Evolutionary conservation across 2,888 invertebrate species (phyloP).

Genomic region (Zonitis immaculata): DNA sequence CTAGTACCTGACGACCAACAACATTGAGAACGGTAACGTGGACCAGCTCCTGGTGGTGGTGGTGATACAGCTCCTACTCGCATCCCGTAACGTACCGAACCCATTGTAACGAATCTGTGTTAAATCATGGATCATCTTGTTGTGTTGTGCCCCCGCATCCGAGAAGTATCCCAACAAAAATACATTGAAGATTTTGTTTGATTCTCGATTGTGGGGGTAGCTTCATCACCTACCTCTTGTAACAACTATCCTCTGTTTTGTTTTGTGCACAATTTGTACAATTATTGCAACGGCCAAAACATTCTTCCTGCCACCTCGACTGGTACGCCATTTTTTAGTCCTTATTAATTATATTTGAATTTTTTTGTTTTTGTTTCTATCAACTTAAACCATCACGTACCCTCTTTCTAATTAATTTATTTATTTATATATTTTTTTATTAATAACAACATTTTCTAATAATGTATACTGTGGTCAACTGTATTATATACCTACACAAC

Average conservation of each 20-base stretch:
- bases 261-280: conserved; percentile 37
- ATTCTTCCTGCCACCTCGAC: conserved; percentile 45
- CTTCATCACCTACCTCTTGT: conserved; percentile 36
- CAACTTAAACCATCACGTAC: neutral
- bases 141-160: neutral
- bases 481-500: conserved; percentile 21
- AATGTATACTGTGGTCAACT: conserved; percentile 20
- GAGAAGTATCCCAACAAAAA: neutral
- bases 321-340: conserved; percentile 19
- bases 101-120: conserved; percentile 48
- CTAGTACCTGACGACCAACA: conserved; percentile 41
- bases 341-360: neutral
- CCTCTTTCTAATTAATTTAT: too few relatives aligned
- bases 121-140: conserved; percentile 3
- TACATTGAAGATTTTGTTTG: neutral
- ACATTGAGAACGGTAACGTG: conserved; percentile 52
- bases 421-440: neutral
- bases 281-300: conserved; percentile 42
- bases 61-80: conserved; percentile 57
- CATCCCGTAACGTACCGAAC: conserved; percentile 67
- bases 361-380: neutral
- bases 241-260: conserved; percentile 33
- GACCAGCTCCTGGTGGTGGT: conserved; percentile 49
- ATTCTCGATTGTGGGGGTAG: neutral
- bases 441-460: neutral